A percentile compares a stretch with the other conserved stretches of the same genome.
phyloP scores from a whole-genome alignment of 2,113 vertebrate species.

The Lepidothrix coronata region DNA sequence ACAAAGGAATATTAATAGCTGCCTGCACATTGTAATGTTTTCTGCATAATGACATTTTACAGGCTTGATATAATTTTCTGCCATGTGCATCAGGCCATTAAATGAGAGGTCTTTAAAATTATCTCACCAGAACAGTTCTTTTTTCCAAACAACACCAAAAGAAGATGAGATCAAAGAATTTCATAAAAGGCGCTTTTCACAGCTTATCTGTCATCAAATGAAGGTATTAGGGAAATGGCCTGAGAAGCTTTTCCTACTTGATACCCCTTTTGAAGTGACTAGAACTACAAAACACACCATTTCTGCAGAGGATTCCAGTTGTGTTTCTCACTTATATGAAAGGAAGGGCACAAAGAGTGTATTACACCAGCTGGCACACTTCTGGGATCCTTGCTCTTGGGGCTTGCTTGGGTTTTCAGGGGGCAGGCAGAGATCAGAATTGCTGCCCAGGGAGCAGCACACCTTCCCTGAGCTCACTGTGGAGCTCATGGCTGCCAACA shows the following conservation, averaged over 20 bases:
- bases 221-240: conserved; percentile 60
- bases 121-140: conserved; percentile 42
- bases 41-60: not conserved
- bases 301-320: conserved; percentile 29
- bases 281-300: not conserved
- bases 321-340: not conserved
- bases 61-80: conserved; percentile 39
- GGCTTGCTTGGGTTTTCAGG: not conserved
- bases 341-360: not conserved
- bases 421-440: not conserved
- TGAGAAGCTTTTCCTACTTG: conserved; percentile 63
- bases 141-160: conserved; percentile 43
- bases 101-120: conserved; percentile 60
- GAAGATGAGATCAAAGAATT: conserved; percentile 70
- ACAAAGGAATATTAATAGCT: conserved; percentile 31
- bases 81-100: conserved; percentile 32
- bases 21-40: conserved; percentile 25
- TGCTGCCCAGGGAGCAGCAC: accelerated
- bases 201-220: conserved; percentile 66
- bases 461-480: accelerated
- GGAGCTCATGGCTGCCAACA: accelerated
- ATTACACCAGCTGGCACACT: not conserved
- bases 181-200: conserved; percentile 26
- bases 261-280: conserved; percentile 53
- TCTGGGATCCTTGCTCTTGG: not conserved